Percentiles rank a stretch among this genome's conserved stretches.
phyloP scores from a whole-genome alignment of 2,888 invertebrate species.

The Ectropis crepuscularia region DNA sequence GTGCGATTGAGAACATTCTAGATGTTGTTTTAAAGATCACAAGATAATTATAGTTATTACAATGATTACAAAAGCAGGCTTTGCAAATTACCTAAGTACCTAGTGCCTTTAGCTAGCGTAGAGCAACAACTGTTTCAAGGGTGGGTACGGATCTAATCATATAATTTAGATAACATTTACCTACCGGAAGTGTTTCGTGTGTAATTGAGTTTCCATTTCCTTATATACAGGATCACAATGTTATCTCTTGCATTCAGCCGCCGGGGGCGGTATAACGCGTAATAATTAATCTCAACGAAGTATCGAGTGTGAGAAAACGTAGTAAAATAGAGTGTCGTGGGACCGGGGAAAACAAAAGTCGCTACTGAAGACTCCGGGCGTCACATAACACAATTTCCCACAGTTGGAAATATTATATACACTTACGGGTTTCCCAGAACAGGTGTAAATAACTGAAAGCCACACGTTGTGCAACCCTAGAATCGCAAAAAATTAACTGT shows the following conservation, averaged over 20 bases:
- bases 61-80: not conserved
- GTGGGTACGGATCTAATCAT: constrained; percentile 22
- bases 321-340: constrained; percentile 68
- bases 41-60: no score
- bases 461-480: no score
- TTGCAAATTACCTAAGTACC: constrained; percentile 1
- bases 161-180: constrained; percentile 33
- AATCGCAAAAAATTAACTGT: no score
- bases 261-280: constrained; percentile 57
- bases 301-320: constrained; percentile 72
- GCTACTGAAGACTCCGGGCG: constrained; percentile 48
- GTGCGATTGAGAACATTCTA: no score
- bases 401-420: constrained; percentile 55
- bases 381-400: constrained; percentile 71
- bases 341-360: constrained; percentile 69
- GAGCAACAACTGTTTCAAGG: constrained; percentile 28
- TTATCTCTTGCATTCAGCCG: constrained; percentile 49
- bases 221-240: constrained; percentile 52
- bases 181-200: constrained; percentile 47
- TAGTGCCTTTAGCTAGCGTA: not conserved
- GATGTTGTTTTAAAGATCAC: no score
- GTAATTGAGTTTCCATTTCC: constrained; percentile 53
- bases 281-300: constrained; percentile 66
- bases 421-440: no score
- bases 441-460: no score